These are phyloP conservation scores for Busseola fusca DNA, from an alignment of 2,888 invertebrate genomes.

Conservation along the genomic window DNA sequence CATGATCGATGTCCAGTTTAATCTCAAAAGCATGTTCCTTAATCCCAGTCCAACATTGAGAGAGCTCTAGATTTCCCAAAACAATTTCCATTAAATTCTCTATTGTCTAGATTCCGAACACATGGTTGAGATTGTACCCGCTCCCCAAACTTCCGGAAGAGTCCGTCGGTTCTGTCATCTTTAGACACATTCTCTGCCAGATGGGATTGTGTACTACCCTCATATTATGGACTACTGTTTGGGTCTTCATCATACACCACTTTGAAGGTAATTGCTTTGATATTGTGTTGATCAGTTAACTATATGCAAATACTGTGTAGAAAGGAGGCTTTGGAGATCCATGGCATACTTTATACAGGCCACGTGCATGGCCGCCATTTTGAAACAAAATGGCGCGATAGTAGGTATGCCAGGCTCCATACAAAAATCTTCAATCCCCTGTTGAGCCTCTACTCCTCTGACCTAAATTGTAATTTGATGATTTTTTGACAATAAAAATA, in stretches of 20 bases:
- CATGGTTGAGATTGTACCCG: slow-evolving; percentile 89
- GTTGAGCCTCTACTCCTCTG: not conserved
- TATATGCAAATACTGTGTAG: too few species aligned
- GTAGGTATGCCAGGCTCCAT: too few species aligned
- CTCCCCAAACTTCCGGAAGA: slow-evolving; percentile 78
- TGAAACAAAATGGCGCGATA: too few species aligned
- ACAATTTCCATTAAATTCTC: slow-evolving; percentile 32
- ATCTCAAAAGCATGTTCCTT: slow-evolving; percentile 2
- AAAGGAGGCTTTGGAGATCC: too few species aligned
- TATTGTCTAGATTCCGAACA: slow-evolving; percentile 35
- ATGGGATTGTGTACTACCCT: slow-evolving; percentile 89
- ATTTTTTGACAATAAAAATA: not conserved
- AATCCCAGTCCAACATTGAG: slow-evolving; percentile 11
- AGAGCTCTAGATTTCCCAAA: slow-evolving; percentile 24
- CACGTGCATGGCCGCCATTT: too few species aligned
- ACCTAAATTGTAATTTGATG: not conserved
- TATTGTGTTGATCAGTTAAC: not conserved
- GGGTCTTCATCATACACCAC: slow-evolving; percentile 90
- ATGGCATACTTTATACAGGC: too few species aligned
- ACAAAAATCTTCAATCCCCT: too few species aligned
- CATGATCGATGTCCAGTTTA: not conserved
- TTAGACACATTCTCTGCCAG: slow-evolving; percentile 89
- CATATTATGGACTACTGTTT: slow-evolving; percentile 90
- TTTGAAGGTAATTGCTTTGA: slow-evolving; percentile 89
- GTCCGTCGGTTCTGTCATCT: slow-evolving; percentile 74